Conservation (phyloP, 2,797 vertebrate genomes). For the Dromococcyx pavoninus region DNA sequence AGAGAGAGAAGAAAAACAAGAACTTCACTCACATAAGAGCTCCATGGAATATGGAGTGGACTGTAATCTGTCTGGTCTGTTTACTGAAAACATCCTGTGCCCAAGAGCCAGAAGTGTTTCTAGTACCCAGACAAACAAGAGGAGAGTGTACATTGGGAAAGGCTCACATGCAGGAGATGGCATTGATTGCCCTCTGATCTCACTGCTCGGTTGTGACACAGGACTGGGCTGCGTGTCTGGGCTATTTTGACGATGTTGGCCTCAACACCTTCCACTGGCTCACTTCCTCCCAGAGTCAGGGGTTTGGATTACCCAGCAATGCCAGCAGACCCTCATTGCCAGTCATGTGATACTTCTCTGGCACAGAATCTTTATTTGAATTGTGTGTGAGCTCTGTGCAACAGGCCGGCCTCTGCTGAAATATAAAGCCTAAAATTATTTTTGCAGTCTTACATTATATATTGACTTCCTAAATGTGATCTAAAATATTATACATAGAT, state of each 20-base stretch:
- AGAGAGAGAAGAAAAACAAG: too few species aligned
- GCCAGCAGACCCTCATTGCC: background rate
- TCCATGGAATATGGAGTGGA: background rate
- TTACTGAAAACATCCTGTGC: background rate
- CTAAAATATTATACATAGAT: background rate
- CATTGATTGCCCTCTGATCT: background rate
- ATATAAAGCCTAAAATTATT: background rate
- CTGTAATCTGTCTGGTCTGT: background rate
- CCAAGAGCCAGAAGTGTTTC: background rate
- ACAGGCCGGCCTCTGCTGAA: background rate
- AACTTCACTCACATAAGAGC: background rate
- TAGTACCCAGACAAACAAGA: background rate
- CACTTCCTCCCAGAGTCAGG: conserved; percentile 4
- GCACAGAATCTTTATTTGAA: background rate
- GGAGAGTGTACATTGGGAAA: background rate
- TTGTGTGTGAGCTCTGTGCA: background rate
- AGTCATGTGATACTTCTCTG: background rate
- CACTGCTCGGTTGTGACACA: background rate
- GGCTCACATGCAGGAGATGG: background rate
- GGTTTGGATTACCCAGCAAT: conserved; percentile 26
- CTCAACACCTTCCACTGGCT: conserved; percentile 13
- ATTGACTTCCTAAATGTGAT: background rate
- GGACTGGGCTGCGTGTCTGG: background rate
- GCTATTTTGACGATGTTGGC: conserved; percentile 24
- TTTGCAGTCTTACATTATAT: background rate